These are phyloP conservation scores for Oreohelix idahoensis DNA, from an alignment of 1,140 invertebrate species.

Conservation along the genomic window DNA sequence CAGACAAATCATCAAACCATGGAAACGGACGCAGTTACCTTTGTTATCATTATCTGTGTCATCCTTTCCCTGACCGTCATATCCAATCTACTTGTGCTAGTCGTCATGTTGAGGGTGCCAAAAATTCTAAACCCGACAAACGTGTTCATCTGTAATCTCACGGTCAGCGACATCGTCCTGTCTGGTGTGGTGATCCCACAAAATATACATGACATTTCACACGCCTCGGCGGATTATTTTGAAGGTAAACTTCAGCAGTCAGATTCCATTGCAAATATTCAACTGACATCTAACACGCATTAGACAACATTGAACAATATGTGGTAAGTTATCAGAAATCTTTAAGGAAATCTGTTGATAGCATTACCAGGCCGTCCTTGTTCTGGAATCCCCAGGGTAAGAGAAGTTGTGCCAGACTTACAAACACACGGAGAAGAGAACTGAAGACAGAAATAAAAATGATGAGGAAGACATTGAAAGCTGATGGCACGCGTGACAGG, in stretches of 20 bases:
- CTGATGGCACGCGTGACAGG: too few relatives aligned
- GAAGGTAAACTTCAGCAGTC: slow-evolving; percentile 56
- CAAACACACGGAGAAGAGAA: too few relatives aligned
- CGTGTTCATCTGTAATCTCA: slow-evolving; percentile 87
- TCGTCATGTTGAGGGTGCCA: slow-evolving; percentile 84
- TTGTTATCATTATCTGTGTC: slow-evolving; percentile 67
- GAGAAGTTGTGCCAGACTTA: too few relatives aligned
- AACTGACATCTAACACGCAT: too few relatives aligned
- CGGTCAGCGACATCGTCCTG: slow-evolving; percentile 81
- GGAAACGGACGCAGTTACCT: slow-evolving; percentile 30
- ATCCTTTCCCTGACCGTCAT: slow-evolving; percentile 85
- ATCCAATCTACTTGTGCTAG: slow-evolving; percentile 85
- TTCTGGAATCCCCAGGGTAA: too few relatives aligned
- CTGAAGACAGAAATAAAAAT: too few relatives aligned
- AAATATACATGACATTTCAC: slow-evolving; percentile 59
- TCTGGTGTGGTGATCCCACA: slow-evolving; percentile 88
- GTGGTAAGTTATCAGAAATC: too few relatives aligned
- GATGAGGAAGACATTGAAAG: too few relatives aligned
- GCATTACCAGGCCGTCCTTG: too few relatives aligned
- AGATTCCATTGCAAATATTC: too few relatives aligned
- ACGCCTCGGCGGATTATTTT: slow-evolving; percentile 45
- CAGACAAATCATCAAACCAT: background rate
- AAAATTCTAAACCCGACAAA: slow-evolving; percentile 90
- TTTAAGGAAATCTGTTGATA: too few relatives aligned
- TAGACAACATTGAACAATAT: too few relatives aligned